A percentile compares a stretch with the other conserved stretches of the same genome.
Conservation (phyloP, 2,113 vertebrate genomes). For the Helogale parvula region DNA sequence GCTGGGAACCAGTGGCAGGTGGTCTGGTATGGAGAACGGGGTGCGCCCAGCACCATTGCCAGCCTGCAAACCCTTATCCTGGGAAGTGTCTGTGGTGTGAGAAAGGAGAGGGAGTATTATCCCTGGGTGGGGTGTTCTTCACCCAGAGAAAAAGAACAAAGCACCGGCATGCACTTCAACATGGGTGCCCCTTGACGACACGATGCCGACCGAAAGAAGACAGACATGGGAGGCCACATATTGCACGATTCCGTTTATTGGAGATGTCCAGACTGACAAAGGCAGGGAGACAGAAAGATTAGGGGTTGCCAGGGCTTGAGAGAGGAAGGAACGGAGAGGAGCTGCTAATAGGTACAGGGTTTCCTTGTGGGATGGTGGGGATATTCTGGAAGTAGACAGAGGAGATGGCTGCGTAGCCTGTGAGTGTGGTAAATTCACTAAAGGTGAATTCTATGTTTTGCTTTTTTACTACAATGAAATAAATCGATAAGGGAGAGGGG, state of each 20-base stretch:
- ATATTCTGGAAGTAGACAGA: not conserved
- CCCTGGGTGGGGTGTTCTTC: not conserved
- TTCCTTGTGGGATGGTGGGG: not conserved
- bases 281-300: not conserved
- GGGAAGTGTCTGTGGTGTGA: not conserved
- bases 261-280: not conserved
- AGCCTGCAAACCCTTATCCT: not conserved
- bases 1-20: not conserved
- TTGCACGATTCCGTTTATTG: rapidly evolving
- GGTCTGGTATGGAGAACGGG: not conserved
- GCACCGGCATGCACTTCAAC: rapidly evolving
- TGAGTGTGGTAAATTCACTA: not conserved
- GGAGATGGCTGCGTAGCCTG: not conserved
- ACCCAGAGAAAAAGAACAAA: not conserved
- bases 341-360: not conserved
- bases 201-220: not conserved
- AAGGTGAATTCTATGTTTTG: not conserved
- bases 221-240: too few species aligned
- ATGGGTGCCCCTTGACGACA: too few species aligned
- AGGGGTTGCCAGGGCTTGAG: not conserved
- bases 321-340: not conserved
- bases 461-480: not conserved
- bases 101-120: not conserved
- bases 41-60: rapidly evolving
- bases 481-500: not conserved